phyloP scores from a whole-genome alignment of 1,140 invertebrate genomes.

The Calephelis nemesis region DNA sequence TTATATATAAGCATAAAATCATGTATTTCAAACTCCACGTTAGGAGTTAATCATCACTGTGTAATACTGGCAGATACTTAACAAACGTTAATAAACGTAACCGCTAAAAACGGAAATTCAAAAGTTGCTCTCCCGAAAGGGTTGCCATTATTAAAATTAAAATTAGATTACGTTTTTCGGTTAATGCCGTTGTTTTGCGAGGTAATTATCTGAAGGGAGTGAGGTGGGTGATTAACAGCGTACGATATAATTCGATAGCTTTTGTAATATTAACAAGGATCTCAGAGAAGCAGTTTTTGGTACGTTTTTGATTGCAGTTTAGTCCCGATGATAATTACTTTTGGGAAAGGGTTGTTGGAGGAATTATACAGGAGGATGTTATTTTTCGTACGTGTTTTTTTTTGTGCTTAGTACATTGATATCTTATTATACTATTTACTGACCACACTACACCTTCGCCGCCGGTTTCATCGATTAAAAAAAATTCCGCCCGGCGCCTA shows the following conservation, averaged over 20 bases:
- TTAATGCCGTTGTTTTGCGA: conserved; percentile 63
- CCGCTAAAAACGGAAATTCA: conserved; percentile 55
- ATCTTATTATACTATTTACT: too few relatives aligned
- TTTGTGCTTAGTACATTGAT: conserved; percentile 13
- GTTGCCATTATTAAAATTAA: conserved; percentile 72
- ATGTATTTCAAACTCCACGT: conserved; percentile 14
- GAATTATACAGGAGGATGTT: conserved; percentile 39
- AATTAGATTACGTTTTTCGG: conserved; percentile 73
- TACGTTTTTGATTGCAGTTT: conserved; percentile 75
- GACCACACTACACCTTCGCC: too few relatives aligned
- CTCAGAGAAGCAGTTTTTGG: conserved; percentile 67
- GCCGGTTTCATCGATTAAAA: too few relatives aligned
- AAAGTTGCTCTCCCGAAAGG: conserved; percentile 58
- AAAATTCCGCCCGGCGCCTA: too few relatives aligned
- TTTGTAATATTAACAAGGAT: conserved; percentile 69
- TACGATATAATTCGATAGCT: conserved; percentile 70
- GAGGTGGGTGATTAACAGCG: conserved; percentile 62
- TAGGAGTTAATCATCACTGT: conserved; percentile 30
- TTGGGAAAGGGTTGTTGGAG: conserved; percentile 64
- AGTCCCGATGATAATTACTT: conserved; percentile 74
- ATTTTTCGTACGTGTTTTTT: not conserved
- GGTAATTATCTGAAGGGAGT: conserved; percentile 64
- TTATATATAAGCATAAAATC: not conserved
- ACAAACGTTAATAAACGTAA: conserved; percentile 45
- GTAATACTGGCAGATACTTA: conserved; percentile 34